These are phyloP conservation scores for Drosophila prostipennis DNA, from an alignment of 2,888 invertebrate genomes.

Conservation along the genomic window DNA sequence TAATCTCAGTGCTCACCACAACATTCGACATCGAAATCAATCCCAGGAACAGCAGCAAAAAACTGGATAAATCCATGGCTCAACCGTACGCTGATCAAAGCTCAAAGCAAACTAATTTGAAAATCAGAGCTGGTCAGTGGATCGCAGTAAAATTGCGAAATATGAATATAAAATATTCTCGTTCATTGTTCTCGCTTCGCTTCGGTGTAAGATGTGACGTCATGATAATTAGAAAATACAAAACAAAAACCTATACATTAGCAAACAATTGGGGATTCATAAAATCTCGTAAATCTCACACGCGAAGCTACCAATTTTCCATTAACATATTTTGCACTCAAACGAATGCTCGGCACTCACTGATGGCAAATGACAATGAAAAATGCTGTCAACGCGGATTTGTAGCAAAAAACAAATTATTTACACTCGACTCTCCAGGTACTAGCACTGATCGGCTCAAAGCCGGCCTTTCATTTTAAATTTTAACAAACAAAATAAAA, in stretches of 20 bases:
- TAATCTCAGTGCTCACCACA: conserved; percentile 53
- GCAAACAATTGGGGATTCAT: conserved; percentile 19
- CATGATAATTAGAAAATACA: conserved; percentile 64
- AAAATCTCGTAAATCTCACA: conserved; percentile 58
- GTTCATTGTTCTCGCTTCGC: conserved; percentile 37
- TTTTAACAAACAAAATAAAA: too few relatives aligned
- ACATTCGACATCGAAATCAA: conserved; percentile 20
- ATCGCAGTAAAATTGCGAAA: conserved; percentile 10
- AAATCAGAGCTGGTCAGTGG: conserved; percentile 20
- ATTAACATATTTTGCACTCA: conserved; percentile 9
- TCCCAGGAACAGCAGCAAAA: conserved; percentile 11
- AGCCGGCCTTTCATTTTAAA: too few relatives aligned
- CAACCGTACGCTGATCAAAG: conserved; percentile 53
- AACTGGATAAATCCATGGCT: conserved; percentile 43
- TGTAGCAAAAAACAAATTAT: neutral
- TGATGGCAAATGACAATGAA: neutral
- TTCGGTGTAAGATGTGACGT: conserved; percentile 59
- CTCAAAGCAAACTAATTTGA: conserved; percentile 48
- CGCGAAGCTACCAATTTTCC: conserved; percentile 28
- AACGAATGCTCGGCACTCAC: neutral
- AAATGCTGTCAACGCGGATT: neutral
- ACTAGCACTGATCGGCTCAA: too few relatives aligned
- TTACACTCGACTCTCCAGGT: too few relatives aligned
- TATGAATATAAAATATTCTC: conserved; percentile 36
- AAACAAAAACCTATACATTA: conserved; percentile 18